Percentiles rank a stretch among this genome's conserved stretches.
Conservation (phyloP, 2,888 invertebrate species). For the Pheosia tremula region DNA sequence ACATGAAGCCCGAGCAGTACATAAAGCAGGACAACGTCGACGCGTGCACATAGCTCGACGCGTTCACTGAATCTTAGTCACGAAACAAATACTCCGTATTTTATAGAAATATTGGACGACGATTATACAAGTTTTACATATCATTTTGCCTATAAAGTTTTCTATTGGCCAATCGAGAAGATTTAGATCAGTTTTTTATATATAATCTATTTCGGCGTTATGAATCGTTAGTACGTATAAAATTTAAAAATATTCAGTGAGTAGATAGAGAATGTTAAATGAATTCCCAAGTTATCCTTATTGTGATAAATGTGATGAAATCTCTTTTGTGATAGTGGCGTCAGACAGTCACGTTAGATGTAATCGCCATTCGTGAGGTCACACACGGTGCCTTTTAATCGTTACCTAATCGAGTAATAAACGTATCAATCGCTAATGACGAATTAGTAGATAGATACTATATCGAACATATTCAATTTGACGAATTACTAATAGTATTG, state of each 20-base stretch:
- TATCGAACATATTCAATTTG: constrained; percentile 54
- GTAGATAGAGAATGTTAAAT: constrained; percentile 45
- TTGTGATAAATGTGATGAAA: constrained; percentile 82
- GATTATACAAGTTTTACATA: constrained; percentile 49
- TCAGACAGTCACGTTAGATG: constrained; percentile 78
- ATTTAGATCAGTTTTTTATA: constrained; percentile 37
- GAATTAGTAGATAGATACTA: constrained; percentile 44
- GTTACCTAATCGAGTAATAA: constrained; percentile 66
- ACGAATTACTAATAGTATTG: constrained; percentile 70
- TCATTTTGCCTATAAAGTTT: constrained; percentile 42
- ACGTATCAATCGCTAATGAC: constrained; percentile 44
- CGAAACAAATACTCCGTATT: constrained; percentile 55
- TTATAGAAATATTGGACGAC: constrained; percentile 33
- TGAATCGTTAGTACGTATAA: constrained; percentile 33
- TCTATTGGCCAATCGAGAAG: constrained; percentile 37
- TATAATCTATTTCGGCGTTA: constrained; percentile 34
- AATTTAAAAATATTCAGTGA: constrained; percentile 35
- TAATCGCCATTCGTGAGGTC: constrained; percentile 64
- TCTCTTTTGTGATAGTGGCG: constrained; percentile 81
- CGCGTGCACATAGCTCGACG: constrained; percentile 72
- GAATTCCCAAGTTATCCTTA: constrained; percentile 67
- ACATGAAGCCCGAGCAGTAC: constrained; percentile 78
- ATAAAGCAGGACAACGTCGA: constrained; percentile 81
- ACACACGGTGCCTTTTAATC: constrained; percentile 57
- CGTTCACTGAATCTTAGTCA: constrained; percentile 20